These are phyloP conservation scores for Siniperca undulata DNA, from an alignment of 2,797 vertebrate genomes.

Conservation along the genomic window DNA sequence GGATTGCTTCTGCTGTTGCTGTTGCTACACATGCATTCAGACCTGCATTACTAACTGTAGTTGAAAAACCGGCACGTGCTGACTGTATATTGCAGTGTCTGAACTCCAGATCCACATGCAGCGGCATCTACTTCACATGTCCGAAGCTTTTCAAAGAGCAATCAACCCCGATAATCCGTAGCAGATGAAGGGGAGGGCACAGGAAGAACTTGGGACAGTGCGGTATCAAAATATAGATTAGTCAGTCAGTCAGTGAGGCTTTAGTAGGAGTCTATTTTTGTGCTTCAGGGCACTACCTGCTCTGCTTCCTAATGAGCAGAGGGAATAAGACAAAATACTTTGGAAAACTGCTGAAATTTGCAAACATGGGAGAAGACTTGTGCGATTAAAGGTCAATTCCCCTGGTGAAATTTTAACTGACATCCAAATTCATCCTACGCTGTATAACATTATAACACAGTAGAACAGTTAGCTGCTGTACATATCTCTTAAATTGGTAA, in stretches of 20 bases:
- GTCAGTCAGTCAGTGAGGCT: conserved; percentile 44
- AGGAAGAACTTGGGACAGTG: conserved; percentile 29
- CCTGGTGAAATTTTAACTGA: conserved; percentile 5
- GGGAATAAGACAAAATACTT: conserved; percentile 1
- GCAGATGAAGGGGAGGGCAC: conserved; percentile 19
- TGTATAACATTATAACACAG: neutral
- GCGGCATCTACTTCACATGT: neutral
- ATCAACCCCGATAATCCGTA: conserved; percentile 3
- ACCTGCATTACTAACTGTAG: conserved; percentile 10
- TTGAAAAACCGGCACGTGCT: neutral
- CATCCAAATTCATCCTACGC: neutral
- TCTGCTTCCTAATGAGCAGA: conserved; percentile 44
- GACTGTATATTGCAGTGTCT: conserved; percentile 2
- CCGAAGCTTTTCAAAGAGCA: neutral
- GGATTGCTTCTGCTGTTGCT: conserved; percentile 19
- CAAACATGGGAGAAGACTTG: conserved; percentile 2
- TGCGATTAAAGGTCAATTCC: conserved; percentile 37
- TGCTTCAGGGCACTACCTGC: conserved; percentile 21
- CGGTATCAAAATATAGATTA: conserved; percentile 57
- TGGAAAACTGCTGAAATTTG: conserved; percentile 12
- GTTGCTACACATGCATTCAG: conserved; percentile 18
- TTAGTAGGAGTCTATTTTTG: conserved; percentile 41
- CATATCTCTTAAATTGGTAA: conserved; percentile 1
- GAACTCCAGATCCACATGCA: neutral
- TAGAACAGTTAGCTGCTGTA: neutral